A percentile compares a stretch with the other conserved stretches of the same genome.
Evolutionary conservation across 2,888 invertebrate genomes (phyloP).

Genomic region (Bellardia pandia): DNA sequence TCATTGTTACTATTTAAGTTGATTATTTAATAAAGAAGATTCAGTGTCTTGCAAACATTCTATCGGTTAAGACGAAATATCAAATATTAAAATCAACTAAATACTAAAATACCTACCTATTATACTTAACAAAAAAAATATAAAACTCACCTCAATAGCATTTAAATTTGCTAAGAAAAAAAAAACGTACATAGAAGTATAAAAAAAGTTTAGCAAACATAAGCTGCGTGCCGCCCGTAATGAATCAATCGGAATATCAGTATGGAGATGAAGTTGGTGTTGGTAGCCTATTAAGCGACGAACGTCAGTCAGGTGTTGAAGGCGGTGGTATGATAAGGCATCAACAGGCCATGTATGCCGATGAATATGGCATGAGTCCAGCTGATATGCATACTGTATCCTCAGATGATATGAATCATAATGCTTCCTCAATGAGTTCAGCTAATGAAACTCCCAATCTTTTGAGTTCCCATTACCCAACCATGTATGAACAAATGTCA

Average conservation of each 20-base stretch:
- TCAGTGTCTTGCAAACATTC: no score
- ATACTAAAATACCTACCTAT: no score
- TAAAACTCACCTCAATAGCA: no score
- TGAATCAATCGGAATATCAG: conserved; percentile 81
- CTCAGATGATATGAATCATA: conserved; percentile 82
- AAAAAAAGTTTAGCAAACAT: no score
- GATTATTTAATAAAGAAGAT: no score
- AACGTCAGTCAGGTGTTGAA: conserved; percentile 77
- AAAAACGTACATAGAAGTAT: no score
- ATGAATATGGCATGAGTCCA: conserved; percentile 79
- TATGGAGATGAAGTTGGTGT: conserved; percentile 78
- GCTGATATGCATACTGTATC: conserved; percentile 76
- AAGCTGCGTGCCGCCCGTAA: conserved; percentile 78
- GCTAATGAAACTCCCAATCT: conserved; percentile 82
- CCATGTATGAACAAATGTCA: conserved; percentile 81
- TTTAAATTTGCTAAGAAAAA: no score
- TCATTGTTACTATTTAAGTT: no score
- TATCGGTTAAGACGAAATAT: no score
- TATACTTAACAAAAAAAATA: no score
- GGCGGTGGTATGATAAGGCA: conserved; percentile 78
- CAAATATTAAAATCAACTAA: no score
- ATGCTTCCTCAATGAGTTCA: conserved; percentile 80
- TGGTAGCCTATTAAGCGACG: conserved; percentile 74
- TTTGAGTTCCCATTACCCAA: conserved; percentile 81
- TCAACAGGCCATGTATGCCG: conserved; percentile 79